Conservation (phyloP, 2,113 vertebrate species). For the Mirounga angustirostris region DNA sequence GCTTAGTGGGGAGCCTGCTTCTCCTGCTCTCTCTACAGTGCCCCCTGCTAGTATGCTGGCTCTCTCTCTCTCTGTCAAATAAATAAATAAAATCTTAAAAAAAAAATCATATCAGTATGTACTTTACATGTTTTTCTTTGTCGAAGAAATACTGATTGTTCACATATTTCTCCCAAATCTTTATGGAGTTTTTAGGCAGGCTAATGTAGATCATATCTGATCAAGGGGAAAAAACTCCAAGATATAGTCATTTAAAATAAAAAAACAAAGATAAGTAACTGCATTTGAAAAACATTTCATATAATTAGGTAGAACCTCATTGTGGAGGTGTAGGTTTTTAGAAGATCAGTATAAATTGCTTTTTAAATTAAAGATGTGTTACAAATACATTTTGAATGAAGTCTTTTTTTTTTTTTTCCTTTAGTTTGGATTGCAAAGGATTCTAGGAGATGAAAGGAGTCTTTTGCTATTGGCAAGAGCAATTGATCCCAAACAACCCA, state of each 20-base stretch:
- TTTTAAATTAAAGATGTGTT: conserved; percentile 29
- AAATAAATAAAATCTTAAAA: background rate
- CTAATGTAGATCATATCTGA: conserved; percentile 10
- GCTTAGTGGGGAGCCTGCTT: background rate
- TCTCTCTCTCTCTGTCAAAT: background rate
- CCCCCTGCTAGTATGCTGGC: background rate
- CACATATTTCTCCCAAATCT: background rate
- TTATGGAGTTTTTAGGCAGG: background rate
- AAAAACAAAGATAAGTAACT: background rate
- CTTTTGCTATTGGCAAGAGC: conserved; percentile 94
- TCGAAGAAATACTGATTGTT: conserved; percentile 27
- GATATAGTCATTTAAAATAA: conserved; percentile 24
- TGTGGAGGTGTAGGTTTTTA: background rate
- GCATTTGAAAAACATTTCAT: background rate
- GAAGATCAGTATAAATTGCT: background rate
- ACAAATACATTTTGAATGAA: background rate
- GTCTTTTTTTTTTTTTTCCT: conserved; percentile 43
- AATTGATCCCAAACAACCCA: conserved; percentile 96
- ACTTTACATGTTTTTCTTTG: conserved; percentile 36
- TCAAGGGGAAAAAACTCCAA: background rate
- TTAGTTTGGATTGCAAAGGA: conserved; percentile 97
- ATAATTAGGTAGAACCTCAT: background rate
- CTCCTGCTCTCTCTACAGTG: background rate
- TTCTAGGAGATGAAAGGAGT: conserved; percentile 95
- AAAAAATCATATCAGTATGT: conserved; percentile 22